phyloP scores from a whole-genome alignment of 2,888 invertebrate species.

The Tenthredo notha region DNA sequence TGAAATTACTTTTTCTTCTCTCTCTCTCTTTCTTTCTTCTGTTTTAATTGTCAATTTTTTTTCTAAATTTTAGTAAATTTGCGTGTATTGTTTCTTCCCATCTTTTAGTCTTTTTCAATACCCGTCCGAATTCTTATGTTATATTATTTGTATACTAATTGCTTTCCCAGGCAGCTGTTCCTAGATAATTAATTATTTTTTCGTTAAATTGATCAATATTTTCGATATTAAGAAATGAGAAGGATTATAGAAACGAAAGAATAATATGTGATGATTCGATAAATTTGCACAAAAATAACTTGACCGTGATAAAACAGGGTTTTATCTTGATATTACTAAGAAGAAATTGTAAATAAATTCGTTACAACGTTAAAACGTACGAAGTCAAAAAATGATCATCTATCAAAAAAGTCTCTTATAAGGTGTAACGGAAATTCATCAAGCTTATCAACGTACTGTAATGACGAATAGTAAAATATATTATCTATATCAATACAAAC shows the following conservation, averaged over 20 bases:
- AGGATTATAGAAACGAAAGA: neutral
- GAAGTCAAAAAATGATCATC: neutral
- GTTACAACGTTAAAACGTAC: neutral
- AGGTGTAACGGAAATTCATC: slow-evolving; percentile 25
- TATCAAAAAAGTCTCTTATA: neutral
- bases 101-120: neutral
- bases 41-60: neutral
- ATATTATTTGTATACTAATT: neutral
- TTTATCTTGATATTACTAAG: too few relatives aligned
- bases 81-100: neutral
- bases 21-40: too few relatives aligned
- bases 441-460: neutral
- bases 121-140: neutral
- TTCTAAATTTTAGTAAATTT: neutral
- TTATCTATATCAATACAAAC: neutral
- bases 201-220: neutral
- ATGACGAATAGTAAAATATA: neutral
- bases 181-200: neutral
- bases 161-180: neutral
- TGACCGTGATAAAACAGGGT: neutral
- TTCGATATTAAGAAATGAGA: neutral
- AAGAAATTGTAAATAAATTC: slow-evolving; percentile 8
- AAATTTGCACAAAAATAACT: neutral
- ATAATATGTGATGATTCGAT: neutral
- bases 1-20: neutral